Conservation (phyloP, 2,888 invertebrate genomes). For the Dorcus parallelipipedus region DNA sequence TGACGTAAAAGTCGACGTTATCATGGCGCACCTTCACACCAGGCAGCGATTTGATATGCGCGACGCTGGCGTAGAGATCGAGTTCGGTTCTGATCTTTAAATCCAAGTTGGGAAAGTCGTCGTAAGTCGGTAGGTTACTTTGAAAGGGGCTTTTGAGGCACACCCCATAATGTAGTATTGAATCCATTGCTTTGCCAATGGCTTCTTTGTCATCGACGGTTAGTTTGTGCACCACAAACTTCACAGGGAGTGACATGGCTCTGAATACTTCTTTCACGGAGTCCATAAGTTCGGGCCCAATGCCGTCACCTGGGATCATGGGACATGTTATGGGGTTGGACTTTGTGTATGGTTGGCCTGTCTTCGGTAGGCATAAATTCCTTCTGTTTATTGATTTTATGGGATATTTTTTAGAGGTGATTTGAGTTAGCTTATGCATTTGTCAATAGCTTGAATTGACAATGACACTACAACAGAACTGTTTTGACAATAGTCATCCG, state of each 20-base stretch:
- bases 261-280: constrained; percentile 84
- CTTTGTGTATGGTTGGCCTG: no score
- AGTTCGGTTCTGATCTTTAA: constrained; percentile 66
- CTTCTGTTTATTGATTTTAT: no score
- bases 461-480: no score
- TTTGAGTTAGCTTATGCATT: no score
- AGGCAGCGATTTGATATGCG: constrained; percentile 83
- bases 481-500: no score
- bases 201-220: constrained; percentile 80
- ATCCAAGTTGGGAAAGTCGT: constrained; percentile 13
- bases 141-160: constrained; percentile 73
- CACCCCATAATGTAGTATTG: constrained; percentile 74
- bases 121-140: constrained; percentile 59
- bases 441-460: no score
- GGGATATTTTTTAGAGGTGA: no score
- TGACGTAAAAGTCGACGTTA: constrained; percentile 88
- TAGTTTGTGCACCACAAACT: constrained; percentile 88
- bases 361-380: no score
- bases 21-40: constrained; percentile 81
- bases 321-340: constrained; percentile 63
- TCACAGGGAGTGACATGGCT: constrained; percentile 83
- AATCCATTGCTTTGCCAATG: constrained; percentile 76
- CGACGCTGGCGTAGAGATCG: constrained; percentile 84
- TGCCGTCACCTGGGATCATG: constrained; percentile 92
- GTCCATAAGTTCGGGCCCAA: constrained; percentile 87